Evolutionary conservation across 2,797 vertebrate genomes (phyloP).

Genomic region (Cirrhinus mrigala): DNA sequence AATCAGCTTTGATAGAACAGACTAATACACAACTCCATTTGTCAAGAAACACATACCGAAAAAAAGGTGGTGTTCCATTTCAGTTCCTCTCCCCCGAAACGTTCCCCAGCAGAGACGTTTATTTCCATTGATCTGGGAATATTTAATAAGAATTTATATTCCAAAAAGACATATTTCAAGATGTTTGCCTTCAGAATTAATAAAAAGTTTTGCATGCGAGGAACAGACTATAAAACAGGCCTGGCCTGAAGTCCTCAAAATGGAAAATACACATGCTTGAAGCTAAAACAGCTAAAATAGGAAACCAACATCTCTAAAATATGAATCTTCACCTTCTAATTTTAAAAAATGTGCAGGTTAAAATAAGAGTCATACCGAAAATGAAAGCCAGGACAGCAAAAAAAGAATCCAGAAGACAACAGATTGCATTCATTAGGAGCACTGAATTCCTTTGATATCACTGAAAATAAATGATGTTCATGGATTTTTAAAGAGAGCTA

Average conservation of each 20-base stretch:
- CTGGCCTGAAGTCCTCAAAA: not conserved
- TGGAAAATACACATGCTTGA: conserved; percentile 28
- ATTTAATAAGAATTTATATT: conserved; percentile 56
- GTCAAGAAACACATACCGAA: conserved; percentile 72
- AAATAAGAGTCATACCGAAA: not conserved
- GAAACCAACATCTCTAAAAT: not conserved
- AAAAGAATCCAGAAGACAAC: not conserved
- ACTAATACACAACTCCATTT: conserved; percentile 77
- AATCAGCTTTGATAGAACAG: conserved; percentile 74
- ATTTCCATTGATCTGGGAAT: conserved; percentile 53
- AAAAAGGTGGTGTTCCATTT: conserved; percentile 64
- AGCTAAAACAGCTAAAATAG: not conserved
- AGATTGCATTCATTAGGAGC: conserved; percentile 4
- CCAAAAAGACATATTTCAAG: conserved; percentile 33
- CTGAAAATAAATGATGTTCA: not conserved
- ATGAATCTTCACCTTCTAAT: no score
- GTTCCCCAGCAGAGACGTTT: conserved; percentile 42
- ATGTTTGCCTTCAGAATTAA: conserved; percentile 29
- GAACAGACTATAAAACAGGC: conserved; percentile 12
- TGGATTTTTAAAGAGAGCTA: not conserved
- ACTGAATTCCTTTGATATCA: not conserved
- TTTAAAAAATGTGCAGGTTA: not conserved
- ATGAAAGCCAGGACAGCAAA: not conserved
- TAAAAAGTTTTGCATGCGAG: conserved; percentile 37
- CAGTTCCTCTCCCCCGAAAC: conserved; percentile 51